Evolutionary conservation across 2,888 invertebrate genomes (phyloP).

Genomic region (Philonicus albiceps): DNA sequence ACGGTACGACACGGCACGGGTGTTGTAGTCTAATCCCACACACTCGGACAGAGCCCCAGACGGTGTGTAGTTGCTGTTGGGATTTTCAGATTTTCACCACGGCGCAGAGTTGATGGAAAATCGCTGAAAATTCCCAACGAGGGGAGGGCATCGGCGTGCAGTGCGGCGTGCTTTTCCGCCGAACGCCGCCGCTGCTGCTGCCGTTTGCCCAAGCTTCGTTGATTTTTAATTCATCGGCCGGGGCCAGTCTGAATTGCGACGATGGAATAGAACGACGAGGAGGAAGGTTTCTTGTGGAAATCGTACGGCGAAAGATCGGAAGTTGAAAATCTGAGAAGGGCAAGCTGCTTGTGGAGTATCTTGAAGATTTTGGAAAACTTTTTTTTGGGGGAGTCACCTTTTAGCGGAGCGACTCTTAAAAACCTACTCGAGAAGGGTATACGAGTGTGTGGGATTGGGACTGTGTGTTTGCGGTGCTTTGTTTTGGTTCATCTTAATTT

Average conservation of each 20-base stretch:
- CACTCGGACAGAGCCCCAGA: not conserved
- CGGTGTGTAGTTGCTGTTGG: not conserved
- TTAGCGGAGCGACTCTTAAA: not conserved
- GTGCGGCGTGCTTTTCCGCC: constrained; percentile 14
- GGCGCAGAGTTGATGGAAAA: not conserved
- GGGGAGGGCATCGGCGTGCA: not conserved
- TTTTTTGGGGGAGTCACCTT: not conserved
- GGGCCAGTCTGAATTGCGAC: constrained; percentile 37
- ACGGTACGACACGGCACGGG: too few relatives aligned
- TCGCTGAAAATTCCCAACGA: not conserved
- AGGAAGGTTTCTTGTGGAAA: constrained; percentile 32
- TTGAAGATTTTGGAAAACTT: not conserved
- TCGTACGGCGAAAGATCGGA: constrained; percentile 28
- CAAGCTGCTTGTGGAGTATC: not conserved
- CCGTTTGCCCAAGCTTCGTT: constrained; percentile 4
- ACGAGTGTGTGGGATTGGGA: not conserved
- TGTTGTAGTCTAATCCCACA: not conserved
- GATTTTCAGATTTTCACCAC: constrained; percentile 12
- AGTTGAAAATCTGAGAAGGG: not conserved
- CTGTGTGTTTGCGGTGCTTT: not conserved
- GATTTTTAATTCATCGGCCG: constrained; percentile 24
- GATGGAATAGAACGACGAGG: constrained; percentile 35
- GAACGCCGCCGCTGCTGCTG: not conserved
- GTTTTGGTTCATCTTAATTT: not conserved
- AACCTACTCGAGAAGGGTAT: not conserved